phyloP scores from a whole-genome alignment of 2,113 vertebrate genomes.

The Albula glossodonta region DNA sequence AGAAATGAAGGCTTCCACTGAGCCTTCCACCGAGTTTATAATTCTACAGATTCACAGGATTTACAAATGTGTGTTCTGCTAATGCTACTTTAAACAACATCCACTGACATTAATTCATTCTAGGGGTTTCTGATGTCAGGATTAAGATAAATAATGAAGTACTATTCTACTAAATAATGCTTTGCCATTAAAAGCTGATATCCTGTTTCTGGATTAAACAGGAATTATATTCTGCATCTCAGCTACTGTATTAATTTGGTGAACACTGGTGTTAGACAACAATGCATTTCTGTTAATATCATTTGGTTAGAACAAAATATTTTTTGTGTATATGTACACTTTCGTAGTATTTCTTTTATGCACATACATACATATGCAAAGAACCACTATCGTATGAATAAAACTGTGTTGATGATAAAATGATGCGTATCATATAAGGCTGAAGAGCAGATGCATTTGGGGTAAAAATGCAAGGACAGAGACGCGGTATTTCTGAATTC shows the following conservation, averaged over 20 bases:
- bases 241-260: not conserved
- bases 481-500: not conserved
- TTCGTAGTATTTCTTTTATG: too few species aligned
- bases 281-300: not conserved
- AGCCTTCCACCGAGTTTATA: not conserved
- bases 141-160: not conserved
- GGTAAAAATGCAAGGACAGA: not conserved
- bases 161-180: not conserved
- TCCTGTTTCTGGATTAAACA: not conserved
- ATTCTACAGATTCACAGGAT: not conserved
- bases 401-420: not conserved
- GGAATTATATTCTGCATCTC: not conserved
- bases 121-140: not conserved
- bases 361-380: too few species aligned
- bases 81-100: constrained; percentile 1
- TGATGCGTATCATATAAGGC: not conserved
- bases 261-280: not conserved
- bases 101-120: constrained; percentile 2
- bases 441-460: not conserved
- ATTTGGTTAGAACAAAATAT: not conserved
- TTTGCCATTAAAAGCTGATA: not conserved
- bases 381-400: too few species aligned
- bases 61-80: not conserved
- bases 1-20: not conserved
- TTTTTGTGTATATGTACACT: not conserved